These are phyloP conservation scores for Meandrina meandrites DNA, from an alignment of 92 coral and sea anemone genomes.

Conservation along the genomic window DNA sequence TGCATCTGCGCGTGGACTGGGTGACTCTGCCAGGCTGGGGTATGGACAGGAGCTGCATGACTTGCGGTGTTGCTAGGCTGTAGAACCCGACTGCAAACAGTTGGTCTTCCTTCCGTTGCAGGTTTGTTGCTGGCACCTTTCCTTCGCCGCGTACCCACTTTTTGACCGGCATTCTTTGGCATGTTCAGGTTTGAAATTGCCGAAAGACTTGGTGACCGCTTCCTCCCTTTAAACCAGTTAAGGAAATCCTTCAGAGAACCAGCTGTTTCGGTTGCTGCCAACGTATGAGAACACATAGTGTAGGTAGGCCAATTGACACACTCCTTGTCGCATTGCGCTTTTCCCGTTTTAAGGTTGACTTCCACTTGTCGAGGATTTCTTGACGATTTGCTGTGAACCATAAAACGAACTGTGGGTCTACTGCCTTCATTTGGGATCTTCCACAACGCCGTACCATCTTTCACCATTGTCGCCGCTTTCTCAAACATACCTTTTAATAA, in stretches of 20 bases:
- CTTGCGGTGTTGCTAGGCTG: constrained; percentile 5
- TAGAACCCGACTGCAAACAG: constrained; percentile 15
- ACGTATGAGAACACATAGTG: not conserved
- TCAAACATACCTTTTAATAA: too few relatives aligned
- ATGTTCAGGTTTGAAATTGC: constrained; percentile 45
- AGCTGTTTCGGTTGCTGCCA: constrained; percentile 54
- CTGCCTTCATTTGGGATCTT: too few relatives aligned
- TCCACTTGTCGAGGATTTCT: constrained; percentile 41
- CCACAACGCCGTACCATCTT: too few relatives aligned
- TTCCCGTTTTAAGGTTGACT: constrained; percentile 31
- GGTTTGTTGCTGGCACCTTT: constrained; percentile 51
- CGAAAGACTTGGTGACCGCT: constrained; percentile 35
- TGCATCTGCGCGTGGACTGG: not conserved
- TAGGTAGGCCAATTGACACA: constrained; percentile 60
- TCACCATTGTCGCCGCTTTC: too few relatives aligned
- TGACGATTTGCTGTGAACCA: constrained; percentile 50
- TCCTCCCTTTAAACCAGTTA: constrained; percentile 36
- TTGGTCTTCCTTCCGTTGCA: constrained; percentile 13
- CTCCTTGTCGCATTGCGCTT: constrained; percentile 35
- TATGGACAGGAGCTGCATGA: constrained; percentile 15
- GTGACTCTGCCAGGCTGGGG: not conserved
- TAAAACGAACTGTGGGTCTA: constrained; percentile 10
- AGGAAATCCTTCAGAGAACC: constrained; percentile 27
- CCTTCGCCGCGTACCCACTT: constrained; percentile 33
- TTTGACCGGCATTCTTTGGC: constrained; percentile 24